Conservation (phyloP, 2,113 vertebrate species). For the Callopanchax toddi region DNA sequence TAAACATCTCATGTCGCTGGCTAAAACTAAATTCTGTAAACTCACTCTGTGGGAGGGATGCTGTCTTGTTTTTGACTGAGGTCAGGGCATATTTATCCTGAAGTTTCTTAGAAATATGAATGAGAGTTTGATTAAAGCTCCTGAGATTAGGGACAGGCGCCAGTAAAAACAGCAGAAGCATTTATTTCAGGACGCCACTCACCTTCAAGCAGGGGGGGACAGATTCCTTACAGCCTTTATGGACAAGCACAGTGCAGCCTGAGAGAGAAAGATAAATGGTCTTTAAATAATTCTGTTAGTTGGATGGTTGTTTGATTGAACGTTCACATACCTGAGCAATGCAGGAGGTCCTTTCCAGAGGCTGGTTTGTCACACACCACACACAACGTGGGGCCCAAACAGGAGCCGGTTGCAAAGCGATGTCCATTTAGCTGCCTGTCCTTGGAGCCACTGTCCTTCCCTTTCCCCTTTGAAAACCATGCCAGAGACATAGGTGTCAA, state of each 20-base stretch:
- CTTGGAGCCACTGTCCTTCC: conserved; percentile 89
- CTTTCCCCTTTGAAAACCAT: conserved; percentile 85
- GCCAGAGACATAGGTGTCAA: conserved; percentile 51
- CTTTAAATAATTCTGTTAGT: not conserved
- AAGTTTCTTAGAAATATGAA: conserved; percentile 80
- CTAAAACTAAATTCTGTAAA: conserved; percentile 41
- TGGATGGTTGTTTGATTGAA: not conserved
- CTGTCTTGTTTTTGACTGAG: conserved; percentile 82
- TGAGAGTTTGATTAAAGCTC: conserved; percentile 17
- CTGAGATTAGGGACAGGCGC: too few species aligned
- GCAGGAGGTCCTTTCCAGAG: conserved; percentile 88
- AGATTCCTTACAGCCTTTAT: conserved; percentile 89
- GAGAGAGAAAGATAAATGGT: conserved; percentile 37
- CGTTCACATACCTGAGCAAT: conserved; percentile 88
- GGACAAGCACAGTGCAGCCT: conserved; percentile 87
- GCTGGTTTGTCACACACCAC: conserved; percentile 88
- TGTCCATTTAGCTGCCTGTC: conserved; percentile 85
- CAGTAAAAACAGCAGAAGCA: not conserved
- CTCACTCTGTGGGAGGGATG: conserved; percentile 89
- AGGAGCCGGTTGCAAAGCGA: conserved; percentile 83
- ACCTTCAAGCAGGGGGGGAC: conserved; percentile 87
- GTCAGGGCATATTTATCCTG: conserved; percentile 83
- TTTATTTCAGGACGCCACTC: conserved; percentile 8
- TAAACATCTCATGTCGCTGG: not conserved
- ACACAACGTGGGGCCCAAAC: conserved; percentile 84